Conservation (phyloP, 1,140 invertebrate species). For the Ectropis grisescens region DNA sequence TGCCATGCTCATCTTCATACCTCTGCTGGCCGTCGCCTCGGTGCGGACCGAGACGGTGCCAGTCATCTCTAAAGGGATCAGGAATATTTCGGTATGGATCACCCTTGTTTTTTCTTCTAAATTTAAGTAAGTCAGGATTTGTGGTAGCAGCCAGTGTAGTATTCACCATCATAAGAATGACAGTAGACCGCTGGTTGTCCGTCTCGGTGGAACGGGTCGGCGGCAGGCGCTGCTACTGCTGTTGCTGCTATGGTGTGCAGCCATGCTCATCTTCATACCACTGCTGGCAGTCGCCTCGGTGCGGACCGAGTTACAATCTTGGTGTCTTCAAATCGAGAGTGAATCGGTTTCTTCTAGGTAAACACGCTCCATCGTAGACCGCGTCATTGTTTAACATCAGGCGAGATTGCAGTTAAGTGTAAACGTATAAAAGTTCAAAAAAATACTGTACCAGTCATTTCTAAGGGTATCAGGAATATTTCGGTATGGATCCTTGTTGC, state of each 20-base stretch:
- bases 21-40: conserved; percentile 71
- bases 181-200: conserved; percentile 80
- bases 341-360: too few relatives aligned
- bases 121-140: too few relatives aligned
- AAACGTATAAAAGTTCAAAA: too few relatives aligned
- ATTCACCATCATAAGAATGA: conserved; percentile 84
- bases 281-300: conserved; percentile 69
- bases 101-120: too few relatives aligned
- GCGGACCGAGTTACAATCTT: conserved; percentile 50
- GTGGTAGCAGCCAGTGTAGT: conserved; percentile 82
- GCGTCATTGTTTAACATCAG: too few relatives aligned
- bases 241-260: conserved; percentile 74
- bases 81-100: conserved; percentile 47
- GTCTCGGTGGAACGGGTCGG: conserved; percentile 78
- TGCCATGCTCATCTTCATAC: conserved; percentile 76
- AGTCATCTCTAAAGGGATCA: conserved; percentile 35
- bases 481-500: too few relatives aligned
- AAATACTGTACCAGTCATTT: conserved; percentile 48
- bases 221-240: conserved; percentile 75
- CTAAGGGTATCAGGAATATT: conserved; percentile 36
- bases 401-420: too few relatives aligned
- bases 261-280: conserved; percentile 77
- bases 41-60: conserved; percentile 54
- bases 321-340: too few relatives aligned
- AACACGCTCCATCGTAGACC: too few relatives aligned